These are phyloP conservation scores for Acronicta psi DNA, from an alignment of 2,888 invertebrate species.

Conservation along the genomic window DNA sequence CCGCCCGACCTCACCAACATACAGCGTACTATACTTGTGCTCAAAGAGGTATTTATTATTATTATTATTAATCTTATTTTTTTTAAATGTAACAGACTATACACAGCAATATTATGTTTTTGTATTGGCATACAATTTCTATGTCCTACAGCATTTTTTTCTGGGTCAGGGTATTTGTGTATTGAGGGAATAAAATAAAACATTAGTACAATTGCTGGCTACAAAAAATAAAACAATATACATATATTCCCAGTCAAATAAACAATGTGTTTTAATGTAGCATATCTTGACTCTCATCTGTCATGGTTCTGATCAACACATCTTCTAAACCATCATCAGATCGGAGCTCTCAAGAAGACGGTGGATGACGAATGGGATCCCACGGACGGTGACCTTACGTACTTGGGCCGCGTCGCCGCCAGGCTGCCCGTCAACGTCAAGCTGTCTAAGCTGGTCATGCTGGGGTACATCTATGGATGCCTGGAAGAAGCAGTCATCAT, in stretches of 20 bases:
- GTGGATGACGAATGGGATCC: constrained; percentile 84
- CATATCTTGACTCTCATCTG: too few relatives aligned
- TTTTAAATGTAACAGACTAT: too few relatives aligned
- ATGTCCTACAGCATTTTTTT: too few relatives aligned
- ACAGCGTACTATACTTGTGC: constrained; percentile 93
- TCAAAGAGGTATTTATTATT: constrained; percentile 92
- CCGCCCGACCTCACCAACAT: constrained; percentile 96
- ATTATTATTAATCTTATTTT: not conserved
- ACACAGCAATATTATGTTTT: too few relatives aligned
- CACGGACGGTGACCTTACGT: constrained; percentile 96
- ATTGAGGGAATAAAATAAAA: too few relatives aligned
- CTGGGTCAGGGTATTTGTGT: too few relatives aligned
- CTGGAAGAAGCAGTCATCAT: constrained; percentile 96
- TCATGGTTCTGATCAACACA: too few relatives aligned
- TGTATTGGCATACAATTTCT: too few relatives aligned
- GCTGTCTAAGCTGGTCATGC: constrained; percentile 94
- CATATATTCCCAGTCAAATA: too few relatives aligned
- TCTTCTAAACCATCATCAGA: constrained; percentile 74
- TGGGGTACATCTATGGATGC: constrained; percentile 96
- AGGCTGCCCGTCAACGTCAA: constrained; percentile 94
- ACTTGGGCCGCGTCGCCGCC: constrained; percentile 95
- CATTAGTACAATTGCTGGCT: too few relatives aligned
- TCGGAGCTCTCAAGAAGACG: constrained; percentile 93
- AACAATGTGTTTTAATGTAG: too few relatives aligned
- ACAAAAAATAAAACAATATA: too few relatives aligned